Evolutionary conservation across 1,140 invertebrate genomes (phyloP), one percentile per base, ranked within the genome.

Genomic region (Meteorus sp.): DNA sequence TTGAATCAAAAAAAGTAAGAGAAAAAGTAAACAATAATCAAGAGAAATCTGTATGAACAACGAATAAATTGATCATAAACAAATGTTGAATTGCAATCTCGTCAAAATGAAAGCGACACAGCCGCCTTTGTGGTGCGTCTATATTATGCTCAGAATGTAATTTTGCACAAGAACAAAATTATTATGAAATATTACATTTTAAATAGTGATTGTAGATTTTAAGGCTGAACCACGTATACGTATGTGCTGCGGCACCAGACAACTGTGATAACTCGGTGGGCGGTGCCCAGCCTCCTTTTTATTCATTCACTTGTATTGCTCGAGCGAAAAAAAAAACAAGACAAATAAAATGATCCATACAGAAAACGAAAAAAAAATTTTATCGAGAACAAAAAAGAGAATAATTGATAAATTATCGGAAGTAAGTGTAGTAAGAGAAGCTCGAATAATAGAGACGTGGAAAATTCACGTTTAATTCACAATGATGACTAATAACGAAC

Each of bases 141-240:
- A 29, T 50, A 50, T 13, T 39, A 13, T 31, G 27, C 27, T 33
- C n/a, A 47, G n/a, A 33, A 31, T 13, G 9, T 23, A 62, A 41
- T 15, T 35, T 48, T 22, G 45, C 20, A 56, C 27, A 51, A 57
- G n/a, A 35, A 45, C 17, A 23, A 51, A 51, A n/a, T n/a, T 43
- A 15, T 57, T 41, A 3, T 55, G 57, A 70, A 68, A 72, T 41
- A 59, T 59, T 74, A n/a, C n/a, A n/a, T n/a, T n/a, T n/a, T n/a
- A n/a, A n/a, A 75, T 76, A 79, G 75, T 69, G 77, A 65, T 48
- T 56, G 73, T 81, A 79, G 75, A 72, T 68, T 70, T 63, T 81
- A 81, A 81, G 79, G 78, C 77, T 79, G 75, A 81, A 79, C 77
- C 78, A 79, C 73, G 78, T 79, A 81, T 81, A 79, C 77, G 78